These are phyloP conservation scores for Gortyna flavago DNA, from an alignment of 2,888 invertebrate species.

Conservation along the genomic window DNA sequence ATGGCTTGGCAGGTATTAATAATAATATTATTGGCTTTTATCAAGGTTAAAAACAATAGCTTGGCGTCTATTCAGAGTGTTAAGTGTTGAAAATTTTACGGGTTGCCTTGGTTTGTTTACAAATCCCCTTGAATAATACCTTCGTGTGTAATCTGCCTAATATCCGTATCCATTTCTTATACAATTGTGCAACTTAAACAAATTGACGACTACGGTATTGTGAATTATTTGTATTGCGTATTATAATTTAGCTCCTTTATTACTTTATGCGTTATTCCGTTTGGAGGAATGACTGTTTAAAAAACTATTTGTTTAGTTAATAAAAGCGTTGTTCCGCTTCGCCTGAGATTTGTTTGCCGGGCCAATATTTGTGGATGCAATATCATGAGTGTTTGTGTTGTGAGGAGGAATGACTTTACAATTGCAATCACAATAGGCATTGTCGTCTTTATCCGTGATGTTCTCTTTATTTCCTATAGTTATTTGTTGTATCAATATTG, in stretches of 20 bases:
- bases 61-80: constrained; percentile 59
- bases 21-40: constrained; percentile 49
- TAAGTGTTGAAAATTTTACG: constrained; percentile 59
- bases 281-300: constrained; percentile 3
- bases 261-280: background rate
- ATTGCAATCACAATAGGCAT: constrained; percentile 42
- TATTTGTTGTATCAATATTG: constrained; percentile 33
- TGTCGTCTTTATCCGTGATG: constrained; percentile 32
- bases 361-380: constrained; percentile 26
- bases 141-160: constrained; percentile 12
- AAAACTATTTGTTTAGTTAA: background rate
- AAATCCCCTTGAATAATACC: constrained; percentile 23
- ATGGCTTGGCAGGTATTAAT: constrained; percentile 36
- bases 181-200: constrained; percentile 32
- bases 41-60: constrained; percentile 57
- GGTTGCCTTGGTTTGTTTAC: constrained; percentile 36
- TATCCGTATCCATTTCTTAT: constrained; percentile 11
- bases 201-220: constrained; percentile 34
- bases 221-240: constrained; percentile 24
- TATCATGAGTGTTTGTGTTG: constrained; percentile 17
- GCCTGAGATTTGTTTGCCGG: constrained; percentile 12
- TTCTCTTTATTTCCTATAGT: constrained; percentile 30
- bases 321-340: constrained; percentile 14
- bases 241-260: constrained; percentile 4
- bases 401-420: constrained; percentile 35